Evolutionary conservation across 1,140 invertebrate species (phyloP), one percentile per base, ranked within the genome.

Genomic region (Musca vetustissima): DNA sequence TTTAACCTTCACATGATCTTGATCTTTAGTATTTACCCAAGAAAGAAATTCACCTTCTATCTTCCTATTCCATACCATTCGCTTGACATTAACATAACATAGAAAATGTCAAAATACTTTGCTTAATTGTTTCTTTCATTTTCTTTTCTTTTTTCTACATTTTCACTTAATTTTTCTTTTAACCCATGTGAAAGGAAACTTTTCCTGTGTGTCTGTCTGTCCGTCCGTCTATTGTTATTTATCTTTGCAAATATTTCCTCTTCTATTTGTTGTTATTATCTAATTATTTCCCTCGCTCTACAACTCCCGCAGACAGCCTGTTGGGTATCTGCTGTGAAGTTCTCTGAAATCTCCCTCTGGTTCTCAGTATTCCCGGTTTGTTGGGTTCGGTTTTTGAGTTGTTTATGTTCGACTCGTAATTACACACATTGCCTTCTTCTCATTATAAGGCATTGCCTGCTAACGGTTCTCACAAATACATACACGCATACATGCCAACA

Each of bases 91-190:
- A 61, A 36, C 57, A 43, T 43, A 43, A 43, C n/a, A n/a, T 43
- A 61, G 57, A 28, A 61, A 61, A 61, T 61, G 57, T 61, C 57
- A 61, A 61, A 61, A 32, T 61, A 61, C 57, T 59, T 59, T 9
- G 28, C 28, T 32, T 32, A 32, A 32, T 9, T 3, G 28, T 32
- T 32, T 32, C 28, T 32, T n/a, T n/a, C n/a, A n/a, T n/a, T n/a
- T n/a, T n/a, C 28, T 3, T 8, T 28, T 7, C 36, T 43, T 43
- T 43, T 43, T 43, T 28, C 28, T 28, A 8, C n/a, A 43, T 43
- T 43, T 43, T 43, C 36, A 43, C 36, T 43, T 43, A 13, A 43
- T 9, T 9, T 43, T 43, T 13, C 11, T 13, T 43, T 43, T 13
- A 43, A 43, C 1, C 1, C 36, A 43, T 61, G 11, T 21, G 11